These are phyloP conservation scores for Hormiphora californensis DNA, from an alignment of 37 sponge, comb jelly and placozoan species.

Conservation along the genomic window DNA sequence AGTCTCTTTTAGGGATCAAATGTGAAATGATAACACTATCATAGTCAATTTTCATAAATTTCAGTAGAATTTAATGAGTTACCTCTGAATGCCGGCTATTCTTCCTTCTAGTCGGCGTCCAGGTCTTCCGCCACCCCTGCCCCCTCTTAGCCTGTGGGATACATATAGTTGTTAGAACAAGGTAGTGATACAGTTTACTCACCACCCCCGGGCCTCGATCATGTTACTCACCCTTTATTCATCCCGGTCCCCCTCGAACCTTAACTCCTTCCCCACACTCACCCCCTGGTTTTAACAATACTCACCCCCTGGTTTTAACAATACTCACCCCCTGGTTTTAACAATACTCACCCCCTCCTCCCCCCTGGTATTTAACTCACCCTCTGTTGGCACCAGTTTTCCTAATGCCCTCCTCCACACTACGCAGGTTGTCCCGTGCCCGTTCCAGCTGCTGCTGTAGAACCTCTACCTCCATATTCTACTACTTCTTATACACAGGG, in stretches of 20 bases:
- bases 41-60: not conserved
- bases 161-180: too few species aligned
- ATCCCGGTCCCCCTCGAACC: not conserved
- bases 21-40: too few species aligned
- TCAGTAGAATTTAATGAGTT: not conserved
- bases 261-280: not conserved
- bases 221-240: not conserved
- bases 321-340: not conserved
- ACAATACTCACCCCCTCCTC: too few species aligned
- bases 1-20: too few species aligned
- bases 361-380: too few species aligned
- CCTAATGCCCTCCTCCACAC: constrained; percentile 27
- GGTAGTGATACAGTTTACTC: too few species aligned
- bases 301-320: not conserved
- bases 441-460: constrained; percentile 10
- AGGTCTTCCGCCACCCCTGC: not conserved
- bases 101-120: not conserved
- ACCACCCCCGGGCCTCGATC: too few species aligned
- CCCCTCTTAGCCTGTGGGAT: too few species aligned
- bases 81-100: constrained; percentile 2
- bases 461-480: not conserved
- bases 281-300: too few species aligned
- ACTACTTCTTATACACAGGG: too few species aligned
- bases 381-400: not conserved
- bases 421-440: constrained; percentile 31